Evolutionary conservation across 1,140 invertebrate genomes (phyloP).

Genomic region (Drosophila punjabiensis): DNA sequence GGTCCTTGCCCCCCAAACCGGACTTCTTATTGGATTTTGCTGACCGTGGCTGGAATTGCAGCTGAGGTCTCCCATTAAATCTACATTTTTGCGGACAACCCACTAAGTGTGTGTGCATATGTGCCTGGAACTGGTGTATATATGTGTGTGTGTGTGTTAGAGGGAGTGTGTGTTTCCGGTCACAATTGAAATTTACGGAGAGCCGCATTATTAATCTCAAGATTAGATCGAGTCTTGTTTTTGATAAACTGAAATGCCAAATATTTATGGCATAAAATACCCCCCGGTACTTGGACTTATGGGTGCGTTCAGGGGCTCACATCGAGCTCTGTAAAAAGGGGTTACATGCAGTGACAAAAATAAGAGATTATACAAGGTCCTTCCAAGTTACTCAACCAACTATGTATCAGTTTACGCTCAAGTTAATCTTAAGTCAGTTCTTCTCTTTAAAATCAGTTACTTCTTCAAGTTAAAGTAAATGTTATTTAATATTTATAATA

Average conservation of each 20-base stretch:
- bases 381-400: background rate
- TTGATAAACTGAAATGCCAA: conserved; percentile 57
- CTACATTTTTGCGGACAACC: conserved; percentile 39
- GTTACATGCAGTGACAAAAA: background rate
- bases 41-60: conserved; percentile 39
- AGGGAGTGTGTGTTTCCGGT: conserved; percentile 21
- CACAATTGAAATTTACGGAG: conserved; percentile 74
- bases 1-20: background rate
- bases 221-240: conserved; percentile 73
- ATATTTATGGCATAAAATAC: conserved; percentile 51
- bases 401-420: background rate
- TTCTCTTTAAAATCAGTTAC: too few relatives aligned
- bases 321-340: conserved; percentile 3
- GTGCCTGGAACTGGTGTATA: background rate
- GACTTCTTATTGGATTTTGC: conserved; percentile 2
- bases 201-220: conserved; percentile 80
- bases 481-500: background rate
- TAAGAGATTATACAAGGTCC: background rate
- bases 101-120: conserved; percentile 9
- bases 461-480: too few relatives aligned
- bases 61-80: conserved; percentile 57
- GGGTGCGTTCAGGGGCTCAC: conserved; percentile 12
- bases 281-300: background rate
- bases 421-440: background rate
- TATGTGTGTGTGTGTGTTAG: background rate